Evolutionary conservation across 1,140 invertebrate species (phyloP).

Genomic region (Belonocnema kinseyi): DNA sequence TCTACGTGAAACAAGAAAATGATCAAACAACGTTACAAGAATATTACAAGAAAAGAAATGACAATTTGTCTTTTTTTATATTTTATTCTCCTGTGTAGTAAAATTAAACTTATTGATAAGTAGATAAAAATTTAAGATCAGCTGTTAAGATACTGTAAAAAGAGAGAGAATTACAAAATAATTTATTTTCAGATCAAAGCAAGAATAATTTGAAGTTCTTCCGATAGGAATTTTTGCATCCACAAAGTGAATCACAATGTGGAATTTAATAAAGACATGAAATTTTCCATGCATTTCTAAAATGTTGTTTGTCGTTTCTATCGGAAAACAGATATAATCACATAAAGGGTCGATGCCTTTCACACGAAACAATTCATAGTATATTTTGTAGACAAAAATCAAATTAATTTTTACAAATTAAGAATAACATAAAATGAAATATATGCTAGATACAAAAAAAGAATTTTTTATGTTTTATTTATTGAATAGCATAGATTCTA

Average conservation of each 20-base stretch:
- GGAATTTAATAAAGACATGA: background rate
- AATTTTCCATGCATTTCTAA: conserved; percentile 8
- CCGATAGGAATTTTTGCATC: background rate
- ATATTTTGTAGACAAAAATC: background rate
- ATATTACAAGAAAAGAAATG: background rate
- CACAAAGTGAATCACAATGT: background rate
- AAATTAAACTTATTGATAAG: background rate
- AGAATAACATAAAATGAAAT: too few relatives aligned
- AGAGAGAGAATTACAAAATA: background rate
- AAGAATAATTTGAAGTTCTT: background rate
- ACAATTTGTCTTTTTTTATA: too few relatives aligned
- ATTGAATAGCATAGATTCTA: too few relatives aligned
- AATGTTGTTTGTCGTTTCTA: background rate
- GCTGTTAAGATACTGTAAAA: background rate
- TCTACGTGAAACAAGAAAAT: background rate
- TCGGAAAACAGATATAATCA: background rate
- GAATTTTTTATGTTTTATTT: too few relatives aligned
- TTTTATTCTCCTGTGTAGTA: too few relatives aligned
- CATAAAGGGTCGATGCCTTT: background rate
- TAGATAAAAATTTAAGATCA: background rate
- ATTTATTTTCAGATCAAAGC: background rate
- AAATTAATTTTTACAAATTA: too few relatives aligned
- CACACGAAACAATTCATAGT: background rate
- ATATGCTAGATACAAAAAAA: too few relatives aligned
- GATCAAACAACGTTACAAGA: background rate